Evolutionary conservation across 2,113 vertebrate genomes (phyloP), one percentile per base, ranked within the genome.

Genomic region (Orcinus orca): DNA sequence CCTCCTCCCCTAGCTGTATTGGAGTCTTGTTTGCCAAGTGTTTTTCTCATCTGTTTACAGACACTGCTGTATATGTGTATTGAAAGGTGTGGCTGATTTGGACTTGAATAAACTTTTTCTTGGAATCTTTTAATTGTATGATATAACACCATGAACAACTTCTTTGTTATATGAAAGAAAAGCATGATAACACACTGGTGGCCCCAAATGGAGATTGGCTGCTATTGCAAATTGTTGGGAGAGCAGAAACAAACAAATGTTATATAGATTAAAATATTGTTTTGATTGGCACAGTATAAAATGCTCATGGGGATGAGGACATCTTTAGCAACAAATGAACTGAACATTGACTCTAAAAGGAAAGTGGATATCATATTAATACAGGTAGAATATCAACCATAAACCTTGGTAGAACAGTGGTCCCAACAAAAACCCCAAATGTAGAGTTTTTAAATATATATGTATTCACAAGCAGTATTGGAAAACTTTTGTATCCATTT

Each of bases 41-140:
- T 50, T 65, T 93, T 77, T 62, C 71, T 81, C 89, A 33, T 88
- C 87, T 20, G 8, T 83, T 31, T 67, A 33, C n/a, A 89, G 87
- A 85, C 74, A 41, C 36, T 33, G 41, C 38, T 60, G 33, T 65
- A 36, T 79, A 47, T 73, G 74, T 58, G 25, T 83, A 36, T 74
- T 60, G 70, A 73, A 94, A 95, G 90, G 93, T 90, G 80, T 92
- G 94, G 90, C 82, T 88, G 63, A 90, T 74, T 96, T 95, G 79
- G 36, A 95, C 68, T 87, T 81, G 21, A 90, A 31, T 88, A 58
- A 90, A 44, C 86, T 41, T 97, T 93, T 92, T 55, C 94, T 92
- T 89, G 83, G 68, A 95, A 60, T 93, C 79, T 81, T 36, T 33
- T 44, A 82, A 47, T 55, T 85, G 13, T 92, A 20, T 88, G 65